Percentiles rank a stretch among this genome's conserved stretches.
phyloP scores from a whole-genome alignment of 2,888 invertebrate species.

The Trisateles emortualis region DNA sequence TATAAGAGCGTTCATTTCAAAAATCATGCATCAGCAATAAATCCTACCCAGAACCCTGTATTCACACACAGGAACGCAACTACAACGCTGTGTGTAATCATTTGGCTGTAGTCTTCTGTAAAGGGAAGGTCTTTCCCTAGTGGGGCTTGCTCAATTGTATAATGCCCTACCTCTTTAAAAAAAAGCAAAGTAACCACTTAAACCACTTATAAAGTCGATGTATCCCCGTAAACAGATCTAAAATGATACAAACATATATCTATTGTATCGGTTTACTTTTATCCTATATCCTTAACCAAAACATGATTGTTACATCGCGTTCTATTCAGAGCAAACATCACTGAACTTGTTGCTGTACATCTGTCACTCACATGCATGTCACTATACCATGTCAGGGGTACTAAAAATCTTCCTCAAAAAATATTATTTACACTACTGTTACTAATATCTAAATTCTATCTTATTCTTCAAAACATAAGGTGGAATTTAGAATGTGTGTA shows the following conservation, averaged over 20 bases:
- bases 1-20: too few species aligned
- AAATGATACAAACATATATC: not conserved
- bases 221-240: not conserved
- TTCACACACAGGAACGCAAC: too few species aligned
- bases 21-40: too few species aligned
- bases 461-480: slow-evolving; percentile 10
- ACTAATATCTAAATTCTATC: slow-evolving; percentile 19
- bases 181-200: too few species aligned
- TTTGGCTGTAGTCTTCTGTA: too few species aligned
- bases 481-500: not conserved
- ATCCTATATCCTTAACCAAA: slow-evolving; percentile 11
- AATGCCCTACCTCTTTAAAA: too few species aligned
- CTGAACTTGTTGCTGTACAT: slow-evolving; percentile 48
- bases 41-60: too few species aligned
- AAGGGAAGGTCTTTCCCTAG: too few species aligned
- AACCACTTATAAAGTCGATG: too few species aligned
- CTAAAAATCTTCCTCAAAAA: slow-evolving; percentile 52
- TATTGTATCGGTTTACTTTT: slow-evolving; percentile 7
- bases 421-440: slow-evolving; percentile 28
- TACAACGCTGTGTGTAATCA: too few species aligned
- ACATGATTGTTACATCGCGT: slow-evolving; percentile 24
- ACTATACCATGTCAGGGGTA: slow-evolving; percentile 47
- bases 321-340: slow-evolving; percentile 21
- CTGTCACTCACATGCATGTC: slow-evolving; percentile 50
- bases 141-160: too few species aligned